Evolutionary conservation across 2,888 invertebrate species (phyloP).

Genomic region (Netelia inedita): DNA sequence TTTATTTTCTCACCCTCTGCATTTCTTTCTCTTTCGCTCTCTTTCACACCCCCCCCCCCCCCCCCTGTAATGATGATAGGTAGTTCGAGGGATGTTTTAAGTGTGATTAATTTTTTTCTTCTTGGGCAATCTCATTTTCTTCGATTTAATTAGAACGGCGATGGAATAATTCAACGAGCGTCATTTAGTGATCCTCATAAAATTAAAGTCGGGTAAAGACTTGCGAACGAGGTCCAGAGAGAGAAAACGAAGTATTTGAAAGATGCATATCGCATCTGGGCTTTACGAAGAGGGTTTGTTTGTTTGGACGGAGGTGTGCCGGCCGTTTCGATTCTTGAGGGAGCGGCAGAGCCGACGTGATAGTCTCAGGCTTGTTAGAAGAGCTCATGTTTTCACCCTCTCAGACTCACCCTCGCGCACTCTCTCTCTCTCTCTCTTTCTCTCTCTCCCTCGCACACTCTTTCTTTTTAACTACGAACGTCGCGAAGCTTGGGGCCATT

Average conservation of each 20-base stretch:
- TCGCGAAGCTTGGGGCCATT: conserved; percentile 13
- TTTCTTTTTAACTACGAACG: conserved; percentile 26
- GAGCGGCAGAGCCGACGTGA: conserved; percentile 51
- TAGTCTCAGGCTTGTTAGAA: conserved; percentile 46
- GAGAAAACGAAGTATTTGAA: conserved; percentile 1
- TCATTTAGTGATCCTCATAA: not conserved
- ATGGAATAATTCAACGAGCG: not conserved
- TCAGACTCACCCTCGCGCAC: conserved; percentile 28
- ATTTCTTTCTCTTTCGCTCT: not conserved
- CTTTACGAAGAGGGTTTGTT: conserved; percentile 43
- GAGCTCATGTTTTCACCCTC: conserved; percentile 2
- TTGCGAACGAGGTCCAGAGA: not conserved
- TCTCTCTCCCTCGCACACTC: conserved; percentile 15
- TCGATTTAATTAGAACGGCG: not conserved
- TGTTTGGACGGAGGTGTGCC: conserved; percentile 64
- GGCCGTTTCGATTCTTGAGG: conserved; percentile 57
- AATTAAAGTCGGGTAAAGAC: not conserved
- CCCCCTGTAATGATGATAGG: conserved; percentile 22
- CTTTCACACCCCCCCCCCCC: not conserved
- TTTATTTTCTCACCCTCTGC: conserved; percentile 1
- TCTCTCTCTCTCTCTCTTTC: conserved; percentile 9
- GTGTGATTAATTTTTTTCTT: not conserved
- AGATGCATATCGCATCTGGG: conserved; percentile 21
- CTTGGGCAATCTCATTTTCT: not conserved
- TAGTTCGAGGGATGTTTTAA: conserved; percentile 39